Evolutionary conservation across 2,797 vertebrate genomes (phyloP).

Genomic region (Rhodeus uyekii): DNA sequence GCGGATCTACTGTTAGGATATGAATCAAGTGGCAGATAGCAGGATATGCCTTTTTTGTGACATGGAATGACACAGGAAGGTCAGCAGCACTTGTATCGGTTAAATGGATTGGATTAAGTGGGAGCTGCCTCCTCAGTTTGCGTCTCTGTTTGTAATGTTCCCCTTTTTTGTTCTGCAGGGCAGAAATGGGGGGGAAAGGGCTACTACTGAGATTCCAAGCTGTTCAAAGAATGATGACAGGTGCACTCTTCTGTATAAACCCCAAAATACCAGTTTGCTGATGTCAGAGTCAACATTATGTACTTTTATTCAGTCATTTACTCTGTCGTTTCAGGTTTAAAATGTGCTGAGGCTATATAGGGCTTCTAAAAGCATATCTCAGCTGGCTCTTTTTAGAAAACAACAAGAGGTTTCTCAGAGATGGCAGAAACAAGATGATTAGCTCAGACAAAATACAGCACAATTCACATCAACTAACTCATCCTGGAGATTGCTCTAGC

Average conservation of each 20-base stretch:
- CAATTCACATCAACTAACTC: slow-evolving; percentile 55
- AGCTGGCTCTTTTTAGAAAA: slow-evolving; percentile 64
- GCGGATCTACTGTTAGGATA: slow-evolving; percentile 70
- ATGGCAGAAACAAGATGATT: slow-evolving; percentile 52
- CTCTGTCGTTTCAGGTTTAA: slow-evolving; percentile 72
- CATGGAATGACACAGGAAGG: slow-evolving; percentile 80
- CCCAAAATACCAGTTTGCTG: slow-evolving; percentile 63
- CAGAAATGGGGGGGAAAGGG: slow-evolving; percentile 65
- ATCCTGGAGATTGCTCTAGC: slow-evolving; percentile 57
- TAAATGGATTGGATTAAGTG: slow-evolving; percentile 80
- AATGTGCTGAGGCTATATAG: slow-evolving; percentile 58
- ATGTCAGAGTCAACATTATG: slow-evolving; percentile 73
- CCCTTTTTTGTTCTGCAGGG: slow-evolving; percentile 70
- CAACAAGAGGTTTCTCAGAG: slow-evolving; percentile 61
- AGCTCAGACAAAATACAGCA: slow-evolving; percentile 52
- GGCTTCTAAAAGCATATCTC: slow-evolving; percentile 66
- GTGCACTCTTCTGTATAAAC: slow-evolving; percentile 63
- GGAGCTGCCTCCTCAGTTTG: slow-evolving; percentile 69
- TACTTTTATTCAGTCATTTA: slow-evolving; percentile 70
- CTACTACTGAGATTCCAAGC: slow-evolving; percentile 61
- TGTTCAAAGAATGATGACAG: slow-evolving; percentile 69
- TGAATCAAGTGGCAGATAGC: slow-evolving; percentile 68
- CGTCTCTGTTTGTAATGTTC: slow-evolving; percentile 75
- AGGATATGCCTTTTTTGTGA: slow-evolving; percentile 72
- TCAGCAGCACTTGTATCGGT: slow-evolving; percentile 79